Conservation (phyloP, 2,113 vertebrate species). For the Microtus ochrogaster region DNA sequence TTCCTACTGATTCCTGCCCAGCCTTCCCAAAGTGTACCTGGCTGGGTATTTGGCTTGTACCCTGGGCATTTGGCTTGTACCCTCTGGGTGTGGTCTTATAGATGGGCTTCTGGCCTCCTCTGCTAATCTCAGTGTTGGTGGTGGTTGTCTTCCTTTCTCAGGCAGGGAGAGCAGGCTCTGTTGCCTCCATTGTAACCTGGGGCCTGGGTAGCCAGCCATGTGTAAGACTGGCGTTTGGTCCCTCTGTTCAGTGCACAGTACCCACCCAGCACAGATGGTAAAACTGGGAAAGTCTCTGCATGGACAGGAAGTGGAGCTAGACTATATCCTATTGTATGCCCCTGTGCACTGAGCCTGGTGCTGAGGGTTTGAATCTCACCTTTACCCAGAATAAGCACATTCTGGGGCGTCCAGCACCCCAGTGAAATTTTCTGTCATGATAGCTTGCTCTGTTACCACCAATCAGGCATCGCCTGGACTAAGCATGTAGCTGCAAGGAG, state of each 20-base stretch:
- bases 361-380: neutral
- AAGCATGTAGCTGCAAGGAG: neutral
- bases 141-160: neutral
- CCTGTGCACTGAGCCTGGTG: fast-evolving
- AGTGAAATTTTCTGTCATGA: neutral
- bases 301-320: neutral
- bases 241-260: fast-evolving
- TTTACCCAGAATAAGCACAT: neutral
- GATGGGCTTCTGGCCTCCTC: too few species aligned
- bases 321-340: too few species aligned
- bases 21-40: neutral
- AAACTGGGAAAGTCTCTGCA: neutral
- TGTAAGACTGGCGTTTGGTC: too few species aligned
- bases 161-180: neutral
- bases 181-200: neutral
- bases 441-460: neutral
- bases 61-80: neutral
- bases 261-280: too few species aligned
- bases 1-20: neutral
- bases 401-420: too few species aligned
- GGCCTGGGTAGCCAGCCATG: neutral
- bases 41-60: neutral
- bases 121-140: neutral
- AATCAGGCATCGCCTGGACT: too few species aligned
- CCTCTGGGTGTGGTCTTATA: neutral